These are phyloP conservation scores for Cyclopterus lumpus DNA, from an alignment of 2,797 vertebrate species.

Conservation along the genomic window DNA sequence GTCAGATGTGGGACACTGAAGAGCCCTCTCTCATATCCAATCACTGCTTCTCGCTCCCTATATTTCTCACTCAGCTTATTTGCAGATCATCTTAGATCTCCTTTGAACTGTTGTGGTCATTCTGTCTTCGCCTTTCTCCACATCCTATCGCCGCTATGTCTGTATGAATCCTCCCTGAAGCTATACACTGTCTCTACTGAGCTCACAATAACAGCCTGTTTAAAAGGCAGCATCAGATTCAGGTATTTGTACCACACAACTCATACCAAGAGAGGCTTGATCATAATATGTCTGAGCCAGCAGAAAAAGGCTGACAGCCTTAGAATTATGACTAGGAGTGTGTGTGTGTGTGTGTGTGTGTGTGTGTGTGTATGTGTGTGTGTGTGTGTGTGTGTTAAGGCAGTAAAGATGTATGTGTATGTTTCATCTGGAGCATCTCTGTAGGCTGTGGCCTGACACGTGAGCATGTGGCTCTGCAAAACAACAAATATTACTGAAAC, in stretches of 20 bases:
- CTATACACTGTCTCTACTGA: constrained; percentile 1
- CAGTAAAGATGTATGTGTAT: constrained; percentile 52
- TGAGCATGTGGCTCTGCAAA: constrained; percentile 63
- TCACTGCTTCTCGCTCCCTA: constrained; percentile 29
- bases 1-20: constrained; percentile 75
- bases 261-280: constrained; percentile 38
- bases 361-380: constrained; percentile 22
- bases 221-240: constrained; percentile 24
- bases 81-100: constrained; percentile 42
- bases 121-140: constrained; percentile 19
- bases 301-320: constrained; percentile 43
- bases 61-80: constrained; percentile 40
- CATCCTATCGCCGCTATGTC: constrained; percentile 4
- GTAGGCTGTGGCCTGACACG: constrained; percentile 53
- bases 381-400: constrained; percentile 29
- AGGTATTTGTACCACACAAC: constrained; percentile 40
- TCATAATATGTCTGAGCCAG: constrained; percentile 56
- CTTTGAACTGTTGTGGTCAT: constrained; percentile 19
- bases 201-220: constrained; percentile 22
- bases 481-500: constrained; percentile 48
- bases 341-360: constrained; percentile 17
- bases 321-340: constrained; percentile 40
- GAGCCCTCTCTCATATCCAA: constrained; percentile 47
- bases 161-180: constrained; percentile 9
- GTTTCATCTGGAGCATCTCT: constrained; percentile 45